Base-by-base conservation (phyloP, 2,888 invertebrate species). In the Rugalucina vietnamica region DNA sequence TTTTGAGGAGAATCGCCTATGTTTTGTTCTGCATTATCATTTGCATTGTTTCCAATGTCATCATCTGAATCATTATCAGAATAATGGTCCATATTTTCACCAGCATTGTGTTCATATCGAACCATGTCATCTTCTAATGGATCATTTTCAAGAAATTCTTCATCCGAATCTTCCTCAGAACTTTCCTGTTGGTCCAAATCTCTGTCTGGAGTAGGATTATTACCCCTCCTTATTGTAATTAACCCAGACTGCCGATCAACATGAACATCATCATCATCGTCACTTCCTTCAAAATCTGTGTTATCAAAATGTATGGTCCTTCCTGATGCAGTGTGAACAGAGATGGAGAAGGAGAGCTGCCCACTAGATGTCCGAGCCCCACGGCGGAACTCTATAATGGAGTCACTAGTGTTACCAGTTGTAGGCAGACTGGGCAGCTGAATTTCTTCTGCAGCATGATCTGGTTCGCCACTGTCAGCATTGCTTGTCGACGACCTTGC, bases 281-380 rank as follows among this genome's bases (percentile, higher is more conserved):
- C 81, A 72, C 84, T 84, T 37, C 85, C 81, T 36, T 85, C 85
- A 5, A 88, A 37, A 36, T 88, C 88, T 39, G 80, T 79, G 36
- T 88, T 85, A 69, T 81, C 82, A 72, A 86, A 88, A 29, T 86
- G 75, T 14, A 86, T 88, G 37, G 86, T 88, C 43, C 80, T 71
- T 14, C 86, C 88, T 57, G 77, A 83, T 14, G 85, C 81, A 29
- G 88, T 86, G 72, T 88, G 86, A 27, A 86, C 86, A 32, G 88
- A 88, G 39, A 88, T 86, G 4, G 88, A 86, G 34, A 86, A 82
- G 18, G 88, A 88, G 65, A 86, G 84, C 12, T 82, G 76, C 12
- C 88, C 88, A 50, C 84, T 81, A 24, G 77, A 72, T 29, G 82
- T 79, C 3, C 85, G 69, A 10, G 85, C 72, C 12, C 88, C 88